Base-by-base conservation (phyloP, 2,888 invertebrate genomes). In the Meteorus colon region DNA sequence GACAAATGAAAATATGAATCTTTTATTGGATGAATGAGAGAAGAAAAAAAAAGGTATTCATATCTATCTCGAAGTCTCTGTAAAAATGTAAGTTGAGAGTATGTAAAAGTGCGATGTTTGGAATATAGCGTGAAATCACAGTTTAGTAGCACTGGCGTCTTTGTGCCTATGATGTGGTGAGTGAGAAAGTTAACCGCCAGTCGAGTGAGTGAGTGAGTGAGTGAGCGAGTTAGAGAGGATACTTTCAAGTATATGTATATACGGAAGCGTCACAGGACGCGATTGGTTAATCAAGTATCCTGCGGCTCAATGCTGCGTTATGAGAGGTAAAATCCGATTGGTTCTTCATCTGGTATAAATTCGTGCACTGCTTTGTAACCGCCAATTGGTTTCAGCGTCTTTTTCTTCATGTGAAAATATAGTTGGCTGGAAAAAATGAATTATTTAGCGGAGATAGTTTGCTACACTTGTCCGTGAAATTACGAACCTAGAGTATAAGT, bases 221-320 rank as follows among this genome's bases (percentile, higher is more conserved):
- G 62, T 55, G 27, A 75, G 37, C 34, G 41, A 74, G 51, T 62
- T 29, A 59, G 37, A 62, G 41, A 75, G 59, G 60, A 74, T 60
- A 75, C 69, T 63, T 51, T 74, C 73, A 74, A 76, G 74, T 77
- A 77, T 71, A 55, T 48, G 48, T 41, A 41, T 55, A 19, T 55
- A 55, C 55, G 71, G 71, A 80, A 85, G 87, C 86, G 85, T 84
- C 86, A 84, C 84, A 86, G 85, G 86, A 87, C 85, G 85, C 86
- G 83, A 89, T 89, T 89, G 87, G 87, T 87, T 88, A 87, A 89
- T 89, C 87, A 85, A 86, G 86, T 86, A 87, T 88, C 88, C 87
- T 88, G 86, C 86, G 83, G 84, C 84, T 84, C 86, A 85, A 86
- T 87, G 85, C 84, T 83, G 85, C 85, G 88, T 86, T 87, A 55